Base-by-base conservation (phyloP, 2,888 invertebrate species). In the Laspeyria flexula region DNA sequence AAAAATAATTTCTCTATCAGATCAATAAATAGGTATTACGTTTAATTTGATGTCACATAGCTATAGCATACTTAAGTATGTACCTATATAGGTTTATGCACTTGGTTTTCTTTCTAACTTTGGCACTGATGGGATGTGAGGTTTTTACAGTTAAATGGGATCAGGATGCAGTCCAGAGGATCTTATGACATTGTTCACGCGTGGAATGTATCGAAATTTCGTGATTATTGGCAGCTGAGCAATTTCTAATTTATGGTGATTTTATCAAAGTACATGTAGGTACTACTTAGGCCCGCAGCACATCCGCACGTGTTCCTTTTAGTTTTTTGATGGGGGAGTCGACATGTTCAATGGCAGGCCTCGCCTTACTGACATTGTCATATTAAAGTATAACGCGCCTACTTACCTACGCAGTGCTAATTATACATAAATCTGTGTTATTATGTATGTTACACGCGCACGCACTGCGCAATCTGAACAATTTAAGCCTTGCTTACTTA, bases 241-340 rank as follows among this genome's bases (percentile, higher is more conserved):
- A n/a, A 10, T 25, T 21, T 0, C 34, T 18, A 3, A 4, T 4
- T 1, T n/a, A n/a, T 34, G 10, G 16, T 16, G 34, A 18, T 34
- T 18, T n/a, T 1, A 18, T n/a, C 4, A 18, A 11, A 33, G 33
- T 33, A 6, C n/a, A 18, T 18, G 18, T 18, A 18, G 18, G 3
- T 18, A 18, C 18, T 3, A 18, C 18, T 3, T 13, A 35, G 13
- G 34, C 18, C 21, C 37, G 21, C 23, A 23, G 21, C 21, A 7
- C 21, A 18, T 9, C 16, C 18, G 18, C 35, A 4, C 18, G 6
- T 35, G 18, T 18, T 10, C 18, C 34, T 7, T 18, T 9, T 15
- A 3, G n/a, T 23, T 37, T 30, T 40, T 42, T 30, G 18, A 35
- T 42, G 23, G 41, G 23, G 10, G 27, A 40, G n/a, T 15, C 34